Conservation (phyloP, 2,888 invertebrate species). For the Tolmerus cingulatus region DNA sequence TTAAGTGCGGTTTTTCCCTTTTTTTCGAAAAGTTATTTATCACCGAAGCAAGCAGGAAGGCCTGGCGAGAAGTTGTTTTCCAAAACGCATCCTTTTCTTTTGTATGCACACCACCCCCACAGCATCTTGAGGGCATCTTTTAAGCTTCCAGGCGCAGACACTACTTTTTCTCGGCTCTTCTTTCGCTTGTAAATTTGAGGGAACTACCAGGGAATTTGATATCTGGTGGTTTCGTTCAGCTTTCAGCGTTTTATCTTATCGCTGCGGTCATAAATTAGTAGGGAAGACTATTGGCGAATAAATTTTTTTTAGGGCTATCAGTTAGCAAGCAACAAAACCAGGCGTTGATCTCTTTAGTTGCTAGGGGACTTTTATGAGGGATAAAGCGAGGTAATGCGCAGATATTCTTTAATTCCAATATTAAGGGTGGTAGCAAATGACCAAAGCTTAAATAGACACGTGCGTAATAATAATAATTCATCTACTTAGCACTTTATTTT, state of each 20-base stretch:
- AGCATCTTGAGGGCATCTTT: background rate
- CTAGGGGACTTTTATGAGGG: background rate
- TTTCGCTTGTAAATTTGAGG: background rate
- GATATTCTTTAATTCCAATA: background rate
- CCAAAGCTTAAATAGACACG: background rate
- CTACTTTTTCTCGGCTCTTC: background rate
- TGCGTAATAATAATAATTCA: background rate
- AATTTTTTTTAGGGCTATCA: background rate
- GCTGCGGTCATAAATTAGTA: background rate
- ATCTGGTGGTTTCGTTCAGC: background rate
- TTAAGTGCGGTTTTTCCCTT: background rate
- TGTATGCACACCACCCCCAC: background rate
- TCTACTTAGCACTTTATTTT: background rate
- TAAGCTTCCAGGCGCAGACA: background rate
- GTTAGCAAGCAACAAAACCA: background rate
- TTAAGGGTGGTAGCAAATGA: background rate
- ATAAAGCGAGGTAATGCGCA: background rate
- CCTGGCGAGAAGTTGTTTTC: background rate
- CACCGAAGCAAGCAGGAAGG: background rate
- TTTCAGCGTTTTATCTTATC: background rate
- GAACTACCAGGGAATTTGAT: background rate
- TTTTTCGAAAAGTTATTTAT: background rate
- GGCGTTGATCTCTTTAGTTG: background rate
- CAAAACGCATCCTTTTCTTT: background rate
- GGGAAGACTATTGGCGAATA: background rate